Evolutionary conservation across 2,888 invertebrate species (phyloP), one percentile per base, ranked within the genome.

Genomic region (Globia sparganii): DNA sequence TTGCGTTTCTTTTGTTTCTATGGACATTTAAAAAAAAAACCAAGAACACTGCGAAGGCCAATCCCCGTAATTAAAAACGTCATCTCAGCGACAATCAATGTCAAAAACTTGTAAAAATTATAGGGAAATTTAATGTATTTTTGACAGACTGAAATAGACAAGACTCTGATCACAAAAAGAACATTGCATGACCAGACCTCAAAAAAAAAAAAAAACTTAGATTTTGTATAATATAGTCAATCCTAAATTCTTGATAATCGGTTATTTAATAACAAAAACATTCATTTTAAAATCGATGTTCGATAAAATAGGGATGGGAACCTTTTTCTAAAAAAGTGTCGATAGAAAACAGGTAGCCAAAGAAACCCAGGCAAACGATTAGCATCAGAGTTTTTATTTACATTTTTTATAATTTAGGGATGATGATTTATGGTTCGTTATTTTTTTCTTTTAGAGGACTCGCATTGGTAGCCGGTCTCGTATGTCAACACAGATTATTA

Each of bases 351-450:
- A 95, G 95, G 95, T 95, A 95, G 95, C 92, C 83, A 72, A 79
- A 86, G 89, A 94, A 93, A 93, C 85, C 91, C 92, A 92, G 88
- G 88, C 90, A 88, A 90, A 91, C 93, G 94, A 94, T 95, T 93
- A 93, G 91, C 91, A 88, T 91, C 92, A 83, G 86, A 86, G 82
- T 89, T 88, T 87, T 87, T 90, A 84, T 81, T 83, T 77, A 77
- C 73, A 83, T 90, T 93, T 93, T 92, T 91, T 91, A 68, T 88
- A 84, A 86, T 90, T 89, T 86, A 84, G 86, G 81, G 87, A 91
- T 91, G 87, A 91, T 91, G 92, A 93, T 92, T 91, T 91, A 93
- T 90, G 85, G 83, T 81, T 80, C 86, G 88, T 90, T 90, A 88
- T 90, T 86, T 89, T 90, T 87, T 72, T 88, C 87, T 88, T 88